These are phyloP conservation scores for Macroglossus sobrinus DNA, from an alignment of 2,113 vertebrate species.

Conservation along the genomic window DNA sequence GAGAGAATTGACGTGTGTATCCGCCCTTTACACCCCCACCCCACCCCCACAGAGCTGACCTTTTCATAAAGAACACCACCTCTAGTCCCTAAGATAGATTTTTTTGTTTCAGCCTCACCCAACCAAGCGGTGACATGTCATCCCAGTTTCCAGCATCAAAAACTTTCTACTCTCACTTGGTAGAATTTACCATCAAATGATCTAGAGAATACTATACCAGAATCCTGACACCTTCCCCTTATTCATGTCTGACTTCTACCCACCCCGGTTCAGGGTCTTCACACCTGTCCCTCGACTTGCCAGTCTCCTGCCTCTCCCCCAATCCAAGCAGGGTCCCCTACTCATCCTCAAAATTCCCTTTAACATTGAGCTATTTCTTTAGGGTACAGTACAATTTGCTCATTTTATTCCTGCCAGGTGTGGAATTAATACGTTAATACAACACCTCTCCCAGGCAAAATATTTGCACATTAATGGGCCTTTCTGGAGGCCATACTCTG, in stretches of 20 bases:
- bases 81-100: background rate
- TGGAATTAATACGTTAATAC: background rate
- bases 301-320: background rate
- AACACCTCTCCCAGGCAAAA: background rate
- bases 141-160: background rate
- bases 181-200: background rate
- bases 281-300: background rate
- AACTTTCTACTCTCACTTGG: background rate
- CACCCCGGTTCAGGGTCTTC: background rate
- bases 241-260: background rate
- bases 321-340: background rate
- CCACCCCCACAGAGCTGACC: background rate
- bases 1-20: background rate
- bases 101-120: background rate
- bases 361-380: background rate
- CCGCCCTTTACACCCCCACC: no score
- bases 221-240: no score
- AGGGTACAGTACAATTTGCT: background rate
- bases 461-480: background rate
- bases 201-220: background rate
- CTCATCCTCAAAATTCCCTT: background rate
- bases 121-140: background rate
- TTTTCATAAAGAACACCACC: background rate
- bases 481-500: background rate
- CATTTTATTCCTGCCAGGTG: background rate